phyloP scores from a whole-genome alignment of 2,113 vertebrate species.

The Esox niger region DNA sequence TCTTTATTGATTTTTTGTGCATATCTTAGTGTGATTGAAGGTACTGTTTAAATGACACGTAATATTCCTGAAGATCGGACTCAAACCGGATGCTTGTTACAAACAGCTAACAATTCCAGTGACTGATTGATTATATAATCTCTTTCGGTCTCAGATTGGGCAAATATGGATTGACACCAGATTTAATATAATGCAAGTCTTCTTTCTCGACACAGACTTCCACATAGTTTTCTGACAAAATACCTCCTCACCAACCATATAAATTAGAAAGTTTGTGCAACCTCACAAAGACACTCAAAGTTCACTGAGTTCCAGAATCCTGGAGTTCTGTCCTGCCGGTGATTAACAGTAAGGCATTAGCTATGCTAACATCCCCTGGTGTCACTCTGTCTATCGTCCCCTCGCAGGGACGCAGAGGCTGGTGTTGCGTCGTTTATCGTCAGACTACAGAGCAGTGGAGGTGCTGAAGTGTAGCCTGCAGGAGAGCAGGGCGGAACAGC shows the following conservation, averaged over 20 bases:
- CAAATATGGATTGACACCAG: no score
- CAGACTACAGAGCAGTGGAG: constrained; percentile 47
- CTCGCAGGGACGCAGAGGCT: constrained; percentile 35
- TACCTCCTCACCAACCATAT: no score
- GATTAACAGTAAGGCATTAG: constrained; percentile 29
- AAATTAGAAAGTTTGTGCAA: constrained; percentile 27
- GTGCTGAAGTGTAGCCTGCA: constrained; percentile 52
- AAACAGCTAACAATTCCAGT: no score
- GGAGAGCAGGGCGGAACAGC: constrained; percentile 20
- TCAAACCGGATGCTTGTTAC: no score
- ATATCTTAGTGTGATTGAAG: no score
- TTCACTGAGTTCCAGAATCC: constrained; percentile 20
- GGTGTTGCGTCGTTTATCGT: constrained; percentile 46
- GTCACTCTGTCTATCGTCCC: constrained; percentile 31
- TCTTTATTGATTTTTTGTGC: no score
- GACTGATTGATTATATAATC: no score
- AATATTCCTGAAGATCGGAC: no score
- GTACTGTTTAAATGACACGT: no score
- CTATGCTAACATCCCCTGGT: neutral
- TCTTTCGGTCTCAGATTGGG: no score
- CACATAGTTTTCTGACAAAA: no score
- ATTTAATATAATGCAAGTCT: no score
- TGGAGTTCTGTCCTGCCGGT: neutral
- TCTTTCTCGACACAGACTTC: neutral
- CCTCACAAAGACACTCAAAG: neutral